Base-by-base conservation (phyloP, 2,113 vertebrate species). In the Ornithorhynchus anatinus region DNA sequence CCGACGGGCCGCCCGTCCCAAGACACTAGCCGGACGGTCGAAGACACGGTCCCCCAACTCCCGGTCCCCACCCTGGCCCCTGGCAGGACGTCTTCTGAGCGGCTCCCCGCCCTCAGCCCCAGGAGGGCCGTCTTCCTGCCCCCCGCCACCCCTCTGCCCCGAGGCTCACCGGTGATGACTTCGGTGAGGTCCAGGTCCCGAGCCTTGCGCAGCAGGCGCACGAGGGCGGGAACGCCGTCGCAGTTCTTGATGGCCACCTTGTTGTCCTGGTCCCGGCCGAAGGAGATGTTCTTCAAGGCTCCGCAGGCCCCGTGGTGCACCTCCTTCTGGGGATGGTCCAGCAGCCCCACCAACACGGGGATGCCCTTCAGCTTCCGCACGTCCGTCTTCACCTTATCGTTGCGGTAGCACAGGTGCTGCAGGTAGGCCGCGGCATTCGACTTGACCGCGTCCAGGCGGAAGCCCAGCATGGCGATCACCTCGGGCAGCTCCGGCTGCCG, bases 221-320 rank as follows among this genome's bases (percentile, higher is more conserved):
- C 90, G 50, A 99, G 92, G 3, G 96, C 96, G 0, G 96, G 95
- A 3, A 99, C 94, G 1, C 97, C 98, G 0, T 99, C 98, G 19
- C 97, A 99, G 90, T 99, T 98, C 89, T 98, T 98, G 80, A 99
- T 97, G 67, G 98, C 97, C 0, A 98, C 94, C 91, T 99, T 99
- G 85, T 99, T 99, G 71, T 99, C 97, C 35, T 88, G 80, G 85
- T 99, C 97, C 62, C 91, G 95, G 59, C 98, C 97, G 1, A 92
- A 99, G 4, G 97, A 99, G 83, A 99, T 97, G 84, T 99, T 99
- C 90, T 98, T 99, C 20, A 99, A 93, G 1, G 98, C 98, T 2
- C 97, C 97, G 0, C 97, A 98, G n/a, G 96, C 97, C 0, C 96
- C 93, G 0, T 95, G 94, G 85, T 97, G 96, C 50, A 99, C 97